Percentiles rank a stretch among this genome's conserved stretches.
These are phyloP conservation scores for Toxostoma redivivum DNA, from an alignment of 2,113 vertebrate genomes.

Conservation along the genomic window DNA sequence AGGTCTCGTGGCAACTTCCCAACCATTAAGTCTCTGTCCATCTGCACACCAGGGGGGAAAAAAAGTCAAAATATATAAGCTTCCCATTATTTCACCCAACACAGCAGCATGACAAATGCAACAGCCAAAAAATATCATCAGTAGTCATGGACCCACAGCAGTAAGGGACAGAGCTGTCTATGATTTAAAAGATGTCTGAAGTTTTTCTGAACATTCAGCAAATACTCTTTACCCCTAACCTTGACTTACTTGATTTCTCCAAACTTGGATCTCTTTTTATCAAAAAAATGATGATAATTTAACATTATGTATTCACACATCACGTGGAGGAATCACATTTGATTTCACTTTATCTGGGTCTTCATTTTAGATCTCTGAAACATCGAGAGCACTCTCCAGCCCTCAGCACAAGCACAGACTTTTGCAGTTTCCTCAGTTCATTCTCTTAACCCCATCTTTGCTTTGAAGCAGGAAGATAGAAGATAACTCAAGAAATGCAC, in stretches of 20 bases:
- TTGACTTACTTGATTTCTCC: background rate
- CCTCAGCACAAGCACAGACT: background rate
- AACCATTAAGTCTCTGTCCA: constrained; percentile 96
- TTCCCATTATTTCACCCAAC: background rate
- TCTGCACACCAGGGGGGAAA: constrained; percentile 65
- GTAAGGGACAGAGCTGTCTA: background rate
- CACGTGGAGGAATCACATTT: background rate
- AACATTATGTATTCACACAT: background rate
- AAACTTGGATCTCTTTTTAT: background rate
- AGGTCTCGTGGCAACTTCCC: constrained; percentile 85
- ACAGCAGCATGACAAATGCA: background rate
- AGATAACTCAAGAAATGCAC: background rate
- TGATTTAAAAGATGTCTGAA: background rate
- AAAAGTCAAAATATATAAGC: background rate
- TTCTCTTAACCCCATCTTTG: background rate
- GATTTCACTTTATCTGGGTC: background rate
- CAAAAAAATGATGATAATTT: background rate
- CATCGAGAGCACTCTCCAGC: accelerated
- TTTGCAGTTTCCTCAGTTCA: background rate
- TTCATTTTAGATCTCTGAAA: background rate
- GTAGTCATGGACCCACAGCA: background rate
- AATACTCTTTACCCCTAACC: background rate
- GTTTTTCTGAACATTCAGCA: background rate
- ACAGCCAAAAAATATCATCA: background rate
- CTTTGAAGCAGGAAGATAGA: background rate